phyloP scores from a whole-genome alignment of 2,797 vertebrate species.

The Rhodeus uyekii region DNA sequence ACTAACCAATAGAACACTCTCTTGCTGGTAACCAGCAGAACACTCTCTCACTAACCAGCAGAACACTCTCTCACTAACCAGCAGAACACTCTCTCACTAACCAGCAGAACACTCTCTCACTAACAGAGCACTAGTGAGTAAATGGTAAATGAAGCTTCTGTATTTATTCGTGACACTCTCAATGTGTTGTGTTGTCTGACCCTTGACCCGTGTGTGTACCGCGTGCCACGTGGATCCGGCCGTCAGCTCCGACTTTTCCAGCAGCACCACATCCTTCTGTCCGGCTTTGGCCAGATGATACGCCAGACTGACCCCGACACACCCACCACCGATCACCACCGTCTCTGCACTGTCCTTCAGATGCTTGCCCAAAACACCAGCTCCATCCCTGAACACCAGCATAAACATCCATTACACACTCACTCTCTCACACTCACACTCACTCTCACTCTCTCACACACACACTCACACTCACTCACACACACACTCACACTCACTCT shows the following conservation, averaged over 20 bases:
- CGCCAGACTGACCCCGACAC: constrained; percentile 90
- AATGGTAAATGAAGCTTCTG: not conserved
- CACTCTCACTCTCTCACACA: no score
- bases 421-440: no score
- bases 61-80: no score
- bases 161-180: not conserved
- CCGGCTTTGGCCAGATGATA: constrained; percentile 95
- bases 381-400: constrained; percentile 55
- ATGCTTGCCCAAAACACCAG: constrained; percentile 66
- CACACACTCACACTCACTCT: no score
- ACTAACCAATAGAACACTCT: no score
- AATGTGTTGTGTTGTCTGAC: not conserved
- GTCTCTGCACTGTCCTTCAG: constrained; percentile 92
- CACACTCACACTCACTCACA: no score
- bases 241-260: constrained; percentile 96
- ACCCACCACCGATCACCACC: constrained; percentile 93
- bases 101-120: no score
- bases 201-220: constrained; percentile 73
- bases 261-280: constrained; percentile 90
- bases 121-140: no score
- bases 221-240: constrained; percentile 98
- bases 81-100: no score
- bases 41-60: no score
- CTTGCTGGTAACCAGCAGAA: no score
- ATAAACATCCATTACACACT: not conserved